A percentile compares a stretch with the other conserved stretches of the same genome.
Conservation (phyloP, 2,888 invertebrate genomes). For the Nephrotoma flavescens region DNA sequence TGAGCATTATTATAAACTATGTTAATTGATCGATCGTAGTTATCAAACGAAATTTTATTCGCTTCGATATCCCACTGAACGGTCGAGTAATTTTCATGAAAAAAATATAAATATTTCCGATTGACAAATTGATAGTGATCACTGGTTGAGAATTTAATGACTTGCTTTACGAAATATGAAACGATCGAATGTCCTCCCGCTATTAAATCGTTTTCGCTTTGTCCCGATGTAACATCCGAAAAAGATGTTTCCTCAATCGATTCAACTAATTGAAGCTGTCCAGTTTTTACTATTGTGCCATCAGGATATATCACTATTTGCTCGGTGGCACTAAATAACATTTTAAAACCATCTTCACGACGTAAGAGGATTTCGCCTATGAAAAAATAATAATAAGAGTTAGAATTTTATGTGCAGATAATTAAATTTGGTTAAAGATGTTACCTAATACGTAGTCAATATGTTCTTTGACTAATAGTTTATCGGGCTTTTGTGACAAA, state of each 20-base stretch:
- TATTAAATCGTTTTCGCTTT: not conserved
- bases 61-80: conserved; percentile 7
- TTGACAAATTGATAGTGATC: not conserved
- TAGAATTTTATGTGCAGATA: not conserved
- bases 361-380: not conserved
- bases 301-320: conserved; percentile 8
- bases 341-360: conserved; percentile 9
- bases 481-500: not conserved
- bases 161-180: not conserved
- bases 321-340: not conserved
- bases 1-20: not conserved
- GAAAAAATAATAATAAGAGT: not conserved
- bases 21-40: not conserved
- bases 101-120: not conserved
- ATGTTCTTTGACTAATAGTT: not conserved
- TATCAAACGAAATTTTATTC: conserved; percentile 4
- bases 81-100: conserved; percentile 10
- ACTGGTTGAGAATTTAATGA: not conserved
- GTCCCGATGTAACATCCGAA: not conserved
- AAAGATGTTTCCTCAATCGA: not conserved
- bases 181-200: not conserved
- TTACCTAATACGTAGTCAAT: not conserved
- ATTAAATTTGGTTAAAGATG: too few species aligned
- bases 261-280: not conserved
- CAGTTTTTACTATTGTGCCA: conserved; percentile 9